phyloP scores from a whole-genome alignment of 2,888 invertebrate genomes.

The Chrysopilus asiliformis region DNA sequence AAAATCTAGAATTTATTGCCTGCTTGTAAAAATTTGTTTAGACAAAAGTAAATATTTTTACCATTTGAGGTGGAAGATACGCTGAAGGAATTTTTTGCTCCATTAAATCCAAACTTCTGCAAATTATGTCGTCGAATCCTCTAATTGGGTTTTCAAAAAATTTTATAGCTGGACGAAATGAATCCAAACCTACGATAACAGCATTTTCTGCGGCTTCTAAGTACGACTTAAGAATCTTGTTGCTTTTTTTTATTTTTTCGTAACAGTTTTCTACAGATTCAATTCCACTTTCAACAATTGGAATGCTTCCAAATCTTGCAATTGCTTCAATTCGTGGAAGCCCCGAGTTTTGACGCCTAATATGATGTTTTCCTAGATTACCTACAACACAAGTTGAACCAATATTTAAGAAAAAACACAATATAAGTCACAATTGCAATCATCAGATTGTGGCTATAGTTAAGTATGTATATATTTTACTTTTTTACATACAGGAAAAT shows the following conservation, averaged over 20 bases:
- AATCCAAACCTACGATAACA: slow-evolving; percentile 54
- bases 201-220: slow-evolving; percentile 62
- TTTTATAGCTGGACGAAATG: slow-evolving; percentile 59
- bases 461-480: too few relatives aligned
- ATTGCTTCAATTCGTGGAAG: slow-evolving; percentile 55
- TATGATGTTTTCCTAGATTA: too few relatives aligned
- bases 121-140: slow-evolving; percentile 61
- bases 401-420: too few relatives aligned
- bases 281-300: slow-evolving; percentile 68
- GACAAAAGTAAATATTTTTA: slow-evolving; percentile 34
- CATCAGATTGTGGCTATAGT: too few relatives aligned
- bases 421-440: too few relatives aligned
- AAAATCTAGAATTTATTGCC: slow-evolving; percentile 56
- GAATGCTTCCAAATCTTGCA: slow-evolving; percentile 60
- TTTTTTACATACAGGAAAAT: too few relatives aligned
- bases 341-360: slow-evolving; percentile 15
- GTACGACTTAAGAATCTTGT: slow-evolving; percentile 61
- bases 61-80: slow-evolving; percentile 71
- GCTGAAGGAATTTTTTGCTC: slow-evolving; percentile 72
- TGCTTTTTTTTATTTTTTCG: slow-evolving; percentile 59
- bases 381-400: too few relatives aligned
- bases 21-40: background rate
- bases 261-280: slow-evolving; percentile 63
- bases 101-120: slow-evolving; percentile 72
- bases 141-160: slow-evolving; percentile 58